phyloP scores from a whole-genome alignment of 2,113 vertebrate genomes.

The Mus spicilegus region DNA sequence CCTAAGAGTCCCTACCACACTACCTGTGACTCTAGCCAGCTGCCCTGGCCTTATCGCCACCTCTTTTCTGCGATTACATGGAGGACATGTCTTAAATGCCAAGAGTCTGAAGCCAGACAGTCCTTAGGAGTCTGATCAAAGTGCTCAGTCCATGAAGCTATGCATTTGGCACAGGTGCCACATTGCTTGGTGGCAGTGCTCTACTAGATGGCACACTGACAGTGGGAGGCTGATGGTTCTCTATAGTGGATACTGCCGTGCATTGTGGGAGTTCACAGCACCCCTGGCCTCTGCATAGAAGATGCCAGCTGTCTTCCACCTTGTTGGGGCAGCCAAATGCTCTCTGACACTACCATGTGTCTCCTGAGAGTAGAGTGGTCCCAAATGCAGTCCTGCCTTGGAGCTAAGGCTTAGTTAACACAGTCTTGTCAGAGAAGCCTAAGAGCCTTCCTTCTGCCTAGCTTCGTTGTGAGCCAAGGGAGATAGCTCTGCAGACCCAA shows the following conservation, averaged over 20 bases:
- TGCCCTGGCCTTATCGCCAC: neutral
- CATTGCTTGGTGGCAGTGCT: neutral
- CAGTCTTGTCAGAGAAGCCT: neutral
- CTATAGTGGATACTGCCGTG: no score
- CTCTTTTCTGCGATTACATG: fast-evolving
- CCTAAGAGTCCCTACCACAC: neutral
- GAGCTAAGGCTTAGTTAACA: fast-evolving
- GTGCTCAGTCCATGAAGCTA: fast-evolving
- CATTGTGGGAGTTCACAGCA: fast-evolving
- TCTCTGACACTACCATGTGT: fast-evolving
- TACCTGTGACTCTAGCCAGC: neutral
- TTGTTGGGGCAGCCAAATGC: neutral
- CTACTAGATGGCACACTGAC: neutral
- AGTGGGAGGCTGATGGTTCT: neutral
- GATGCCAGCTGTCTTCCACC: neutral
- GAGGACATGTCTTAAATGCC: fast-evolving
- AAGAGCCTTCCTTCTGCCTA: fast-evolving
- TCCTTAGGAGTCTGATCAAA: neutral
- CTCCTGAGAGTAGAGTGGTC: neutral
- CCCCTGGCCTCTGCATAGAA: neutral
- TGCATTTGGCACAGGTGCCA: neutral
- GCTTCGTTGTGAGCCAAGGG: neutral
- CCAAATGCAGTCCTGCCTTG: neutral
- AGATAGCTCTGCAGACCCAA: neutral
- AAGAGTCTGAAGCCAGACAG: neutral